Evolutionary conservation across 2,888 invertebrate genomes (phyloP).

Genomic region (Argyresthia goedartella): DNA sequence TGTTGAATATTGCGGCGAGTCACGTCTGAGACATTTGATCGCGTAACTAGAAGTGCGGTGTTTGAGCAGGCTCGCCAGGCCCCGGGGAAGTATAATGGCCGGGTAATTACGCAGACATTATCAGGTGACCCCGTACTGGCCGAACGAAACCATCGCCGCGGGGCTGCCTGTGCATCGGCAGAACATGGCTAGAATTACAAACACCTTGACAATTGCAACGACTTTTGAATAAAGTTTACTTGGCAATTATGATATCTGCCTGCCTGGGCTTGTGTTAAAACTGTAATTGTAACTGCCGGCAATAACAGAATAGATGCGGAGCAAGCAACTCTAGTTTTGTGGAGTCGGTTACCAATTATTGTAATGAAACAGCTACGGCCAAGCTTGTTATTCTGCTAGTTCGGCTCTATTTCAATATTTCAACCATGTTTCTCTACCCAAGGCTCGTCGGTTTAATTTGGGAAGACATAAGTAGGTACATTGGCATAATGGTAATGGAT

Average conservation of each 20-base stretch:
- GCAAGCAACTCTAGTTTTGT: neutral
- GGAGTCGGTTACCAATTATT: neutral
- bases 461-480: too few relatives aligned
- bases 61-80: conserved; percentile 34
- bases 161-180: neutral
- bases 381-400: too few relatives aligned
- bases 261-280: too few relatives aligned
- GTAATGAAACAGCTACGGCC: too few relatives aligned
- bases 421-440: too few relatives aligned
- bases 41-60: conserved; percentile 53
- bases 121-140: conserved; percentile 65
- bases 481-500: too few relatives aligned
- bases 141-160: conserved; percentile 17
- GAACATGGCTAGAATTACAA: conserved; percentile 1
- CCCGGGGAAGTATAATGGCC: conserved; percentile 29
- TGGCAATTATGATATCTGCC: neutral
- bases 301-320: neutral
- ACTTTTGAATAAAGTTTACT: conserved; percentile 11
- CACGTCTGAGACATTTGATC: conserved; percentile 65
- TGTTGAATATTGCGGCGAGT: conserved; percentile 38
- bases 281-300: neutral
- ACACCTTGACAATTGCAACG: conserved; percentile 3
- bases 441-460: too few relatives aligned
- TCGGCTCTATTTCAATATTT: too few relatives aligned
- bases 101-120: conserved; percentile 62